Evolutionary conservation across 2,797 vertebrate genomes (phyloP), one percentile per base, ranked within the genome.

Genomic region (Megaceryle alcyon): DNA sequence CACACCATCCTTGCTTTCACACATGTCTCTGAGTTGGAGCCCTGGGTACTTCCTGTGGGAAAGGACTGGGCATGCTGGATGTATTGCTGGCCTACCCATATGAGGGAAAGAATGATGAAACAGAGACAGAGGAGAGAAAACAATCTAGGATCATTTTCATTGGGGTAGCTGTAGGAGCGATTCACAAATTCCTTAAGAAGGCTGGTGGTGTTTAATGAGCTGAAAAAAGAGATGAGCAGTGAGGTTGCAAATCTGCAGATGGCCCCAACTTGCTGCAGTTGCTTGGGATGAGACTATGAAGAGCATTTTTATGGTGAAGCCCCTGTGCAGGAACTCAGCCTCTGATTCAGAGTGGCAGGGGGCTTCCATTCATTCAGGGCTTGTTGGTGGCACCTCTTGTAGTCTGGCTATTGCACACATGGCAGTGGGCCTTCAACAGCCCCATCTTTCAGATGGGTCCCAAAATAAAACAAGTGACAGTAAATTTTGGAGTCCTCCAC

Each of bases 171-270:
- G 33, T 6, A 31, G 54, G 46, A 91, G 29, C 4, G 25, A 65
- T 20, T 82, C 0, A 0, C 14, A 53, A 85, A 91, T 57, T 56
- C 1, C 0, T 56, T 54, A 61, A 1, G 35, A 53, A 77, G 31
- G 66, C 37, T 1, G 2, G 29, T 75, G 15, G 57, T 68, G 59
- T 56, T 90, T 48, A 66, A 93, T 94, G 91, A 92, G 78, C 82
- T 77, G 77, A 20, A 57, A 57, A 57, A 33, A 57, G 54, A 21
- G 31, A n/a, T 57, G 54, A 57, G 54, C 54, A 57, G 57, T 78
- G 86, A 96, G 80, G 72, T 94, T 90, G 82, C 80, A 94, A 96
- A 96, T 90, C 69, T 16, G 12, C 96, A 96, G 90, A 93, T 93
- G 92, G 69, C 48, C 72, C n/a, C 56, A 68, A 0, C 88, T 77